Evolutionary conservation across 1,140 invertebrate species (phyloP).

Genomic region (Conus betulinus): DNA sequence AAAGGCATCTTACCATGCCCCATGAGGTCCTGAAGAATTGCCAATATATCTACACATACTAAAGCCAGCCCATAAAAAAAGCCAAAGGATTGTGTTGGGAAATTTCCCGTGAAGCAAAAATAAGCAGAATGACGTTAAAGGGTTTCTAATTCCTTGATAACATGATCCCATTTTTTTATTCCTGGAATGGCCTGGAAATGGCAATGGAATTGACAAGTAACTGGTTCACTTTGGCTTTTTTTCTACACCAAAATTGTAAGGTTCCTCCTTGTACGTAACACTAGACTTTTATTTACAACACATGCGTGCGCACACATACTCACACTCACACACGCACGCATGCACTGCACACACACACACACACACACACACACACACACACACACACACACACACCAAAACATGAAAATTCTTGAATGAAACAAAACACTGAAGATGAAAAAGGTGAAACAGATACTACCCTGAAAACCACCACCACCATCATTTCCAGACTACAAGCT

Average conservation of each 20-base stretch:
- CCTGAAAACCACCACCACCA: too few relatives aligned
- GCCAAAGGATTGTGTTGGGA: neutral
- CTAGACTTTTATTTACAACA: too few relatives aligned
- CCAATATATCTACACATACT: neutral
- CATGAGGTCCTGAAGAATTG: neutral
- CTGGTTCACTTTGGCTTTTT: neutral
- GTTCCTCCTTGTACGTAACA: neutral
- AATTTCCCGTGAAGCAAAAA: neutral
- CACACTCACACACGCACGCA: too few relatives aligned
- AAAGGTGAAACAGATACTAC: too few relatives aligned
- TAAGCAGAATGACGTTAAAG: too few relatives aligned
- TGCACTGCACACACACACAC: too few relatives aligned
- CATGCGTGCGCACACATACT: too few relatives aligned
- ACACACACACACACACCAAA: too few relatives aligned
- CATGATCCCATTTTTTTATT: neutral
- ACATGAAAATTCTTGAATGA: too few relatives aligned
- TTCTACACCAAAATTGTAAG: slow-evolving; percentile 1
- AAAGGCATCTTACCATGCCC: neutral
- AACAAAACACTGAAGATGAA: too few relatives aligned
- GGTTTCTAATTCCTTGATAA: neutral
- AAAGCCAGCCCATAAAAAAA: neutral
- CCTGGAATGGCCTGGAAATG: neutral
- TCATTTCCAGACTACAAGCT: too few relatives aligned
- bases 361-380: too few relatives aligned
- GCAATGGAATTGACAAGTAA: neutral